phyloP scores from a whole-genome alignment of 1,140 invertebrate species.

The Drosophila equinoxialis region DNA sequence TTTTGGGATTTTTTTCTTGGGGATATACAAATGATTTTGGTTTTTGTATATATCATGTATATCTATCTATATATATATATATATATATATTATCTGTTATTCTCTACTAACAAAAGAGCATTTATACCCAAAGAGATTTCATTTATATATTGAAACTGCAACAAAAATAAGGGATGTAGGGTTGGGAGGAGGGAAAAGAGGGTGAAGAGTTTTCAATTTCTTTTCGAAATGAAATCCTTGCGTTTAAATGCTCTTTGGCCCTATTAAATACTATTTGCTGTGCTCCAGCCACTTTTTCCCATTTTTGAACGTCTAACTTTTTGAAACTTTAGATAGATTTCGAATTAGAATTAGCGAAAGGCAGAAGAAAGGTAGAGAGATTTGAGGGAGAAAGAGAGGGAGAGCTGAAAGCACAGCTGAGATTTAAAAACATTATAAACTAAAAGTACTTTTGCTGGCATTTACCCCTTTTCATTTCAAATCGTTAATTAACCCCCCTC shows the following conservation, averaged over 20 bases:
- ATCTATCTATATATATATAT: no score
- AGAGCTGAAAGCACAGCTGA: conserved; percentile 28
- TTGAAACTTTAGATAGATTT: no score
- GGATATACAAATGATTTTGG: neutral
- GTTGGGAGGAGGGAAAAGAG: neutral
- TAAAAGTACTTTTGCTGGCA: conserved; percentile 56
- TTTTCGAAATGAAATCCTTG: neutral
- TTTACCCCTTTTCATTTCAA: neutral
- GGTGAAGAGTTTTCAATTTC: neutral
- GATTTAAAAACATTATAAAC: conserved; percentile 32
- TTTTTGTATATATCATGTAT: neutral
- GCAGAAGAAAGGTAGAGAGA: no score
- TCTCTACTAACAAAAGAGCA: neutral
- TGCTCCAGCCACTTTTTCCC: neutral
- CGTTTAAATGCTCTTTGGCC: conserved; percentile 31
- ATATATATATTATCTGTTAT: neutral
- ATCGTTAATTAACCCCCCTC: no score
- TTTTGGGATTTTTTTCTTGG: neutral
- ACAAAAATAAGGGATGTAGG: neutral
- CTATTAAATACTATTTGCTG: conserved; percentile 23
- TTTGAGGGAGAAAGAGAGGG: no score
- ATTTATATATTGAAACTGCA: conserved; percentile 16
- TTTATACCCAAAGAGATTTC: conserved; percentile 9
- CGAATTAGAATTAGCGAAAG: no score
- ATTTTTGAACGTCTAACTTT: no score